These are phyloP conservation scores for Bembecia ichneumoniformis DNA, from an alignment of 2,888 invertebrate species.

Conservation along the genomic window DNA sequence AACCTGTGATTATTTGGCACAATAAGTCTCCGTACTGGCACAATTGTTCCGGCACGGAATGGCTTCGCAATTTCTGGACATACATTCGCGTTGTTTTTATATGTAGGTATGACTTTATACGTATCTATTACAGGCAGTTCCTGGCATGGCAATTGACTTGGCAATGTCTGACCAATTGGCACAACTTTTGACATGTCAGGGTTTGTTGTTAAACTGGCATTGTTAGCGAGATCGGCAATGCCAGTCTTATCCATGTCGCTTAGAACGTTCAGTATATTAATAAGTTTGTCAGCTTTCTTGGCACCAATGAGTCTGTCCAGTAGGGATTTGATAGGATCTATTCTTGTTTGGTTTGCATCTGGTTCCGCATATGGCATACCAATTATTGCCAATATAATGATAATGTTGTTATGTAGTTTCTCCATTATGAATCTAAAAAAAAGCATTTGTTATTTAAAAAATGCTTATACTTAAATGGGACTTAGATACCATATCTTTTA, in stretches of 20 bases:
- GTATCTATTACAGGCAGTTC: not conserved
- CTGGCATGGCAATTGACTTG: not conserved
- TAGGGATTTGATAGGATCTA: not conserved
- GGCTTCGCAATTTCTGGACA: not conserved
- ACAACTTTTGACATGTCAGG: not conserved
- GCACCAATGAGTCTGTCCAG: not conserved
- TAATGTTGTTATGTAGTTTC: no score
- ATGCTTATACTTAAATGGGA: no score
- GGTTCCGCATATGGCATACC: not conserved
- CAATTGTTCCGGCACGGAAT: not conserved
- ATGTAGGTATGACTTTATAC: not conserved
- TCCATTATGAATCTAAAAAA: no score
- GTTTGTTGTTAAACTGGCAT: not conserved
- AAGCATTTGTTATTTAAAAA: no score
- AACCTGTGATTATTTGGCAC: not conserved
- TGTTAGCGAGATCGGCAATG: not conserved
- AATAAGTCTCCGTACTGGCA: not conserved
- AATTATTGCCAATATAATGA: not conserved
- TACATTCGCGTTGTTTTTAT: not conserved
- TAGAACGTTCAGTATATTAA: not conserved
- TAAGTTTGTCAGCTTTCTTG: not conserved
- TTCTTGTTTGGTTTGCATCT: not conserved
- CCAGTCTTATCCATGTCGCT: not conserved
- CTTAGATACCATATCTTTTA: no score
- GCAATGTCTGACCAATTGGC: not conserved